Base-by-base conservation (phyloP, 2,113 vertebrate genomes). In the Engraulis encrasicolus region DNA sequence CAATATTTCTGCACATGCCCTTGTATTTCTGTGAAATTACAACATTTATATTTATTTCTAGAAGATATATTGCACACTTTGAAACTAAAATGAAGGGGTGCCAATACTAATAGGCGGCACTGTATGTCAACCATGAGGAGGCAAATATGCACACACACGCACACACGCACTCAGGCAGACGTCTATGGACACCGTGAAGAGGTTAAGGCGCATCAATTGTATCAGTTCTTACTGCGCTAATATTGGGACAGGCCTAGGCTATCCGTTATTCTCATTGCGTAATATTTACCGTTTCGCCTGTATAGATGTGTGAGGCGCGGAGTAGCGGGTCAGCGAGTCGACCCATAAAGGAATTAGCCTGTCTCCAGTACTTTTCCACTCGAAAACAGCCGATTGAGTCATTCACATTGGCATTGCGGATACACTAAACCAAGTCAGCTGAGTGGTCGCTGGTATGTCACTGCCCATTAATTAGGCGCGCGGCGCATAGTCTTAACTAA, bases 371-470 rank as follows among this genome's bases (percentile, higher is more conserved):
- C 34, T 54, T 58, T 78, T 78, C 82, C 77, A 54, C 82, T 83
- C 36, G 58, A 61, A 82, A 40, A 71, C 36, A 82, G 38, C 20
- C 9, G 11, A n/a, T 74, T 45, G 79, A 45, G 61, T 82, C 54
- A 82, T 66, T 74, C 54, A 48, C 38, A 49, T 54, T 78, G 82
- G 48, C 36, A 36, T 54, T 78, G 81, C 50, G 50, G 17, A 78
- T 12, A 37, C 1, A 78, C 36, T 83, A 83, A 83, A 83, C 82
- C 82, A 78, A 78, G 36, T 83, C 74, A 83, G 34, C 82, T 78
- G 74, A 83, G 82, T 77, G 34, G 27, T 17, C 20, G 17, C 36
- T 78, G 82, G 48, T 37, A 78, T 78, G 82, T 38, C 48, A 48
- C 18, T 27, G 82, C 74, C 54, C 14, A 38, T 82, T 82, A 74